phyloP scores from a whole-genome alignment of 2,888 invertebrate species.

The Cephus runcator region DNA sequence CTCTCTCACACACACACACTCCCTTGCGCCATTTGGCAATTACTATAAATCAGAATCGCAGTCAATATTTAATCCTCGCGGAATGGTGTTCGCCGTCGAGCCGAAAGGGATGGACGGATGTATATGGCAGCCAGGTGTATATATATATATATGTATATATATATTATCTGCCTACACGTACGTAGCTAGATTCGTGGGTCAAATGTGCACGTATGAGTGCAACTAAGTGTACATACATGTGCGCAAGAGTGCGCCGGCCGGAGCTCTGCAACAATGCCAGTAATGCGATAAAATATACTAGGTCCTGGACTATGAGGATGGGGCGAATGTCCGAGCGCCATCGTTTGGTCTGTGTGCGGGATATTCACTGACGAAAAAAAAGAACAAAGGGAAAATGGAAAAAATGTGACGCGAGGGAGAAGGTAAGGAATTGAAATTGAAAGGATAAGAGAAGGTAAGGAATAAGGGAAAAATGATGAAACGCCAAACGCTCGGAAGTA shows the following conservation, averaged over 20 bases:
- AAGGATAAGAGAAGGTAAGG: not conserved
- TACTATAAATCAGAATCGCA: conserved; percentile 65
- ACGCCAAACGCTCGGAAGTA: conserved; percentile 21
- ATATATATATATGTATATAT: too few species aligned
- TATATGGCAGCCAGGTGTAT: not conserved
- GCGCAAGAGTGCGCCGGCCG: conserved; percentile 30
- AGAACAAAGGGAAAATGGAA: conserved; percentile 20
- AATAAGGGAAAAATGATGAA: conserved; percentile 30
- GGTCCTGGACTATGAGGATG: conserved; percentile 30
- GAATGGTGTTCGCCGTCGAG: conserved; percentile 53
- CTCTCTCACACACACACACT: conserved; percentile 30
- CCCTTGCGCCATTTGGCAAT: conserved; percentile 55
- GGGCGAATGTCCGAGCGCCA: conserved; percentile 1
- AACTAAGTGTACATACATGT: conserved; percentile 16
- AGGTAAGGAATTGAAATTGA: conserved; percentile 3
- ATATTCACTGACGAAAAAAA: too few species aligned
- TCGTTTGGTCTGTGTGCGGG: too few species aligned
- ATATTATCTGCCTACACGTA: too few species aligned
- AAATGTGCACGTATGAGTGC: too few species aligned
- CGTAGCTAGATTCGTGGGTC: too few species aligned
- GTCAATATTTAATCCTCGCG: conserved; percentile 64
- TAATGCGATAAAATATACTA: conserved; percentile 61
- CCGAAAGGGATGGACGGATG: conserved; percentile 40
- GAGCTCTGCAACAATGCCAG: conserved; percentile 57
- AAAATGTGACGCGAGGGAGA: not conserved